Conservation (phyloP, 2,797 vertebrate genomes). For the Myotis vivesi region DNA sequence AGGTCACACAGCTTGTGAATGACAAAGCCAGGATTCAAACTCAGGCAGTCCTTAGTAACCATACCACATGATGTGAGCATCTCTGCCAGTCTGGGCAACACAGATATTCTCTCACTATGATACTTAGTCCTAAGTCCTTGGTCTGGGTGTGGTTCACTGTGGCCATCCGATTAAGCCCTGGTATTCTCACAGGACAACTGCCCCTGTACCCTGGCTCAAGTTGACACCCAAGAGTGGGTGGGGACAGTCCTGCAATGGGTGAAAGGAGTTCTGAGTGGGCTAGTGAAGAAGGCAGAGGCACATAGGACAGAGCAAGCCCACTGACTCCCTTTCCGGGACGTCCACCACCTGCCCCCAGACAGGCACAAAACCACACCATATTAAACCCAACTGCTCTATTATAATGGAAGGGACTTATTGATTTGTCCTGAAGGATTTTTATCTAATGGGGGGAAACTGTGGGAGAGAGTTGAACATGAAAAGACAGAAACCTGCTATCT, state of each 20-base stretch:
- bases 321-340: background rate
- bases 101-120: background rate
- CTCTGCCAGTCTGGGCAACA: background rate
- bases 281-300: background rate
- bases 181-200: background rate
- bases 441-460: background rate
- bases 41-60: background rate
- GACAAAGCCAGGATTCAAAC: background rate
- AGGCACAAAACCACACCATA: background rate
- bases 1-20: background rate
- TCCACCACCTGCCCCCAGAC: background rate
- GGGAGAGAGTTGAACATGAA: background rate
- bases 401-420: background rate
- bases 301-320: background rate
- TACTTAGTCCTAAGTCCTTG: background rate
- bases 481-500: background rate
- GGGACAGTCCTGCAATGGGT: background rate
- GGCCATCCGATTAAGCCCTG: background rate
- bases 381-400: background rate
- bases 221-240: background rate
- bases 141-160: background rate
- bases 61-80: background rate
- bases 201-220: background rate
- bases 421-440: background rate
- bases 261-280: background rate